phyloP scores from a whole-genome alignment of 2,888 invertebrate species.

The Cataglyphis albicans region DNA sequence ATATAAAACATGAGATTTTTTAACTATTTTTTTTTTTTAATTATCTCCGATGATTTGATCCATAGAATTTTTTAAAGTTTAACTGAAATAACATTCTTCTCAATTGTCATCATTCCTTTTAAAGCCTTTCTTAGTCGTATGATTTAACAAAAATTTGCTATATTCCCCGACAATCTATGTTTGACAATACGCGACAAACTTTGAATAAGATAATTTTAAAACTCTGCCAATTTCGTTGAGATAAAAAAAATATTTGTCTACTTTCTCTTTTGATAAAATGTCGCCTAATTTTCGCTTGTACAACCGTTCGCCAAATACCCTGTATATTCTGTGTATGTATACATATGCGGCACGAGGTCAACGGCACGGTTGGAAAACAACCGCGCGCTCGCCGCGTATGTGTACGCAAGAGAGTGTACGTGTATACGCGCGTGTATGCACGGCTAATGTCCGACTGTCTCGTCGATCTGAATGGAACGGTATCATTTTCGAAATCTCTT shows the following conservation, averaged over 20 bases:
- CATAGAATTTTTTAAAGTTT: neutral
- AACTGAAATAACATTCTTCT: neutral
- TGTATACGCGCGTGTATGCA: constrained; percentile 10
- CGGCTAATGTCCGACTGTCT: constrained; percentile 28
- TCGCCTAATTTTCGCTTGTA: constrained; percentile 46
- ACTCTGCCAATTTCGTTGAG: neutral
- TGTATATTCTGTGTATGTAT: constrained; percentile 53
- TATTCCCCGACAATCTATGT: constrained; percentile 1
- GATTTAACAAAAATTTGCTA: neutral
- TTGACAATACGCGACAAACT: neutral
- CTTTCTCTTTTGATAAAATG: constrained; percentile 9
- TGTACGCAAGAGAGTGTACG: constrained; percentile 47
- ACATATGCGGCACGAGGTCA: constrained; percentile 71
- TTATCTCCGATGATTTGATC: neutral
- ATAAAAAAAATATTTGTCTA: constrained; percentile 29
- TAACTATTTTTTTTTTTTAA: neutral
- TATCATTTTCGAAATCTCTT: constrained; percentile 50
- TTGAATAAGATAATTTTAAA: constrained; percentile 12
- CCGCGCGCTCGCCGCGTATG: constrained; percentile 51
- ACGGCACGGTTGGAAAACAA: constrained; percentile 78
- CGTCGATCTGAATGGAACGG: constrained; percentile 43
- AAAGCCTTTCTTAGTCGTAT: neutral
- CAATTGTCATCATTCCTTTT: neutral
- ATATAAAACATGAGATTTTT: neutral
- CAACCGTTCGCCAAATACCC: constrained; percentile 48